These are phyloP conservation scores for Pherbina coryleti DNA, from an alignment of 2,888 invertebrate species.

Conservation along the genomic window DNA sequence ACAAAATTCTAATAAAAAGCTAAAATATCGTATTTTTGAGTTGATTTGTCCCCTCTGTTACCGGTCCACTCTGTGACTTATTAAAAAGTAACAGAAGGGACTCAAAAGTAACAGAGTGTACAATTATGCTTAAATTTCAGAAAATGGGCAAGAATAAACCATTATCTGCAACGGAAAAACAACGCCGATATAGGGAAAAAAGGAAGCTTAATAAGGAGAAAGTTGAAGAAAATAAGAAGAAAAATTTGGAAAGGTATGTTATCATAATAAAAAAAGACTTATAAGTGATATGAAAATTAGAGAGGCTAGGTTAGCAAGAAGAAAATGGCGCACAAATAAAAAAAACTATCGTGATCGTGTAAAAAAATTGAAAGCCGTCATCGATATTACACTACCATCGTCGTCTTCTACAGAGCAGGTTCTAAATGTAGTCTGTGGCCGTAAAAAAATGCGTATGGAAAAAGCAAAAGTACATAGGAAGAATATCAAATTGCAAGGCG, in stretches of 20 bases:
- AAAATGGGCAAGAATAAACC: constrained; percentile 37
- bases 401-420: constrained; percentile 36
- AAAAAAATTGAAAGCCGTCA: constrained; percentile 35
- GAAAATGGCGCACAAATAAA: constrained; percentile 29
- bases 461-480: too few species aligned
- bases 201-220: constrained; percentile 37
- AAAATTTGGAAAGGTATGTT: constrained; percentile 36
- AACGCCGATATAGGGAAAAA: constrained; percentile 2
- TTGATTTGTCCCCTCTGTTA: constrained; percentile 34
- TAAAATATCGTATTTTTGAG: constrained; percentile 37
- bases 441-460: constrained; percentile 36
- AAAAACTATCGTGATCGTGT: constrained; percentile 12
- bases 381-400: constrained; percentile 36
- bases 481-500: constrained; percentile 37
- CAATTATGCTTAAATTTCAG: constrained; percentile 37
- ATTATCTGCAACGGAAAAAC: constrained; percentile 38
- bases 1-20: constrained; percentile 37
- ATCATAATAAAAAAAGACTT: constrained; percentile 35
- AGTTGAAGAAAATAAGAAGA: constrained; percentile 37
- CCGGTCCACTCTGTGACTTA: constrained; percentile 21
- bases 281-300: constrained; percentile 35
- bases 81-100: neutral
- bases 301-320: constrained; percentile 36
- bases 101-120: constrained; percentile 31
- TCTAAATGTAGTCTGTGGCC: constrained; percentile 35